Conservation (phyloP, 2,113 vertebrate species). For the Stictonetta naevosa region DNA sequence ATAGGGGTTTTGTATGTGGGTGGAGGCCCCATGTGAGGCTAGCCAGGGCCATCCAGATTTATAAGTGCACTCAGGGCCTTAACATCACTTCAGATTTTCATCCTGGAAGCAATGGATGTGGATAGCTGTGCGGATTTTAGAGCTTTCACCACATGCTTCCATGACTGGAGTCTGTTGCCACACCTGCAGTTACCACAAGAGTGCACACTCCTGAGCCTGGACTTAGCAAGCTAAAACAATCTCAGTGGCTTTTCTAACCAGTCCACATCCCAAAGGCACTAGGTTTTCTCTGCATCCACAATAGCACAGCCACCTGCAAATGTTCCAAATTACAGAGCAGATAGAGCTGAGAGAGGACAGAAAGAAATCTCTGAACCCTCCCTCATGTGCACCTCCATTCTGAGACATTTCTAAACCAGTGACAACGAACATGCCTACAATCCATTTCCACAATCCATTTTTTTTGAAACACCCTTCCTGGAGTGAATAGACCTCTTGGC, state of each 20-base stretch:
- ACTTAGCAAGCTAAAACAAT: background rate
- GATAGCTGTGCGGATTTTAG: background rate
- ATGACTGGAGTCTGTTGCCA: background rate
- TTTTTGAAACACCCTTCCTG: background rate
- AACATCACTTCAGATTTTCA: background rate
- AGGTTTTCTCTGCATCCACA: background rate
- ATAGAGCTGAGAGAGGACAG: background rate
- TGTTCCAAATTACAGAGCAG: background rate
- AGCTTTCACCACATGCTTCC: background rate
- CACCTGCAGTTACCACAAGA: background rate
- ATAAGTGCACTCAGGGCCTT: background rate
- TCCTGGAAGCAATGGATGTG: background rate
- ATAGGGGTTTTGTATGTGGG: accelerated
- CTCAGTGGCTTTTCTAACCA: background rate
- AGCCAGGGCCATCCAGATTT: background rate
- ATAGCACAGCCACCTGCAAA: background rate
- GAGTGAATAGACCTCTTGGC: background rate
- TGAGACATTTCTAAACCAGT: background rate
- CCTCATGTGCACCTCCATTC: background rate
- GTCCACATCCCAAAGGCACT: background rate
- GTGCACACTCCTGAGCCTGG: background rate
- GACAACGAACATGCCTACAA: background rate
- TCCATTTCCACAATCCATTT: background rate
- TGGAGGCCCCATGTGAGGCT: background rate
- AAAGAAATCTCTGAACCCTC: background rate